A percentile compares a stretch with the other conserved stretches of the same genome.
phyloP scores from a whole-genome alignment of 2,888 invertebrate species.

The Agrochola litura region DNA sequence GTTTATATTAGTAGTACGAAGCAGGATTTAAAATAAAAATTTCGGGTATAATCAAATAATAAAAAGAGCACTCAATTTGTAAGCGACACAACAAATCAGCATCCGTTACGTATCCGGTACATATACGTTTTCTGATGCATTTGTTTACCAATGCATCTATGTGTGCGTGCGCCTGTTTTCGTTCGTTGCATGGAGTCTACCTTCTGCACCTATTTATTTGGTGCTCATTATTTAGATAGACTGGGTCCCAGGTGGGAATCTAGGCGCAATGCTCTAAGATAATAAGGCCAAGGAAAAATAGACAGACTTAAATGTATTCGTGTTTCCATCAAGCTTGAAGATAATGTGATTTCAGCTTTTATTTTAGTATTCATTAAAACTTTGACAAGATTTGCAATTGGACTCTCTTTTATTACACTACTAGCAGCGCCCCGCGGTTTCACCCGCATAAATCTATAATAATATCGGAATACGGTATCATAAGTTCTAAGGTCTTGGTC shows the following conservation, averaged over 20 bases:
- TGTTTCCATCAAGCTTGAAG: slow-evolving; percentile 24
- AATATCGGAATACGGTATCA: no score
- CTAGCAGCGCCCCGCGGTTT: no score
- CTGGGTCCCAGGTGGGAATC: slow-evolving; percentile 53
- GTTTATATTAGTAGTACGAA: no score
- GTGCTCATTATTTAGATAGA: slow-evolving; percentile 47
- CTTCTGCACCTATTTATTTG: background rate
- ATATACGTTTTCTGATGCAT: background rate
- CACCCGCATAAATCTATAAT: no score
- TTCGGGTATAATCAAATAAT: background rate
- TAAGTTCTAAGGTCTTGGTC: no score
- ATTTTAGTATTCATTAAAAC: background rate
- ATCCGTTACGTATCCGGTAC: background rate
- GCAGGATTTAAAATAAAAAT: no score
- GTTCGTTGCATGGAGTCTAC: background rate
- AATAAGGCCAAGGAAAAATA: slow-evolving; percentile 41
- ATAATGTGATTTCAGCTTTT: background rate
- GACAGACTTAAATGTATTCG: slow-evolving; percentile 28
- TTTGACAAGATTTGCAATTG: background rate
- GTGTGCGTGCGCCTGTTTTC: background rate
- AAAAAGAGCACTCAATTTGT: background rate
- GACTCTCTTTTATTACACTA: background rate
- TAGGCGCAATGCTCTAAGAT: slow-evolving; percentile 37
- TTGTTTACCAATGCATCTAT: background rate
- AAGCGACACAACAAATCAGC: background rate